phyloP scores from a whole-genome alignment of 1,140 invertebrate species.

The Drosophila azteca region DNA sequence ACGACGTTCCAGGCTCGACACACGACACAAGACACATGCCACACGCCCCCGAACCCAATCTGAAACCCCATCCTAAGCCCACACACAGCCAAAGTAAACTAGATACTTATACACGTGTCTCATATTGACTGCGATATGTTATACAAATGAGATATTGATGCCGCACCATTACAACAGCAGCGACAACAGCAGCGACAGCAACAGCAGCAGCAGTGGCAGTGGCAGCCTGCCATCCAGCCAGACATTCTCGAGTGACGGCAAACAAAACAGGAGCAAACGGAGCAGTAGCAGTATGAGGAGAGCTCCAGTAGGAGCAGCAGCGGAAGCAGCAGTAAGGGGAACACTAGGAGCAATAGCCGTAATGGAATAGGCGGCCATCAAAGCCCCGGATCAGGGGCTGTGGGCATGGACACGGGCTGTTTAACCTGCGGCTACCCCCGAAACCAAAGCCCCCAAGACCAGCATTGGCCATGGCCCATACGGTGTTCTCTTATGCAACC shows the following conservation, averaged over 20 bases:
- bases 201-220: conserved; percentile 4
- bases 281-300: conserved; percentile 20
- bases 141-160: conserved; percentile 81
- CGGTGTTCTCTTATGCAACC: conserved; percentile 40
- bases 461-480: conserved; percentile 7
- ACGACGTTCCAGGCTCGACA: not conserved
- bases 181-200: conserved; percentile 23
- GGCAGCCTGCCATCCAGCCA: conserved; percentile 8
- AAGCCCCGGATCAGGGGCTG: conserved; percentile 27
- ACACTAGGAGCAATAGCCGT: conserved; percentile 8
- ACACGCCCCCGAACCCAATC: conserved; percentile 5
- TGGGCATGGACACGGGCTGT: conserved; percentile 20
- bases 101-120: conserved; percentile 78
- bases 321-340: conserved; percentile 17
- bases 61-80: conserved; percentile 5
- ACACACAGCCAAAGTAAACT: conserved; percentile 35
- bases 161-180: conserved; percentile 46
- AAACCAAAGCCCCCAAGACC: too few relatives aligned
- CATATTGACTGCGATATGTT: conserved; percentile 76
- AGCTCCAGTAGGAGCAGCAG: not conserved
- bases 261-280: conserved; percentile 27
- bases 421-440: conserved; percentile 28
- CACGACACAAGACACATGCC: conserved; percentile 2
- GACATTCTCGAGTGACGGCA: conserved; percentile 44
- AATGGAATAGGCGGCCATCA: conserved; percentile 14